Base-by-base conservation (phyloP, 2,113 vertebrate genomes). In the Vanacampus margaritifer region DNA sequence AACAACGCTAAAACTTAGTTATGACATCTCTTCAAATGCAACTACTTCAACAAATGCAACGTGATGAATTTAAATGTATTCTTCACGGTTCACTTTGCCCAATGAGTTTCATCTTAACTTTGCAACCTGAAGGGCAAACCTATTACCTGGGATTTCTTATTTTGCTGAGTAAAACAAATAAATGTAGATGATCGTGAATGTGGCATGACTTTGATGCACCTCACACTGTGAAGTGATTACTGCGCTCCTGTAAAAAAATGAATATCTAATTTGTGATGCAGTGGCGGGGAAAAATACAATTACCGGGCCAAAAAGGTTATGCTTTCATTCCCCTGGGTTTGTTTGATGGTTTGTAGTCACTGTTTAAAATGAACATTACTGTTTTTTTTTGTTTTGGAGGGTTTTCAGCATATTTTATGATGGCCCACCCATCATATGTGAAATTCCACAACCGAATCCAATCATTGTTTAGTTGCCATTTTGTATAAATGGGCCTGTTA, bases 131-230 rank as follows among this genome's bases (percentile, higher is more conserved):
- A 67, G 54, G 58, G 62, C 51, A 71, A 57, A 68, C 61, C 50
- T 28, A 28, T 73, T 72, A 78, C 67, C 50, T 35, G 59, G 74
- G 39, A 26, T 60, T 5, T 45, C 50, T 69, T 71, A 73, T 61
- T 80, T 79, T 66, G 72, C 48, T 83, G 51, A 36, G 59, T 69
- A 68, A 82, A 80, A 78, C 70, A 82, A n/a, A n/a, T 32, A 32
- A 80, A 84, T 74, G 59, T 51, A 43, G 48, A 66, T 64, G 57
- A 69, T 28, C 45, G 46, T 48, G 68, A 61, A 37, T 28, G 45
- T 71, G 79, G 69, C 71, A 68, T 41, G 62, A 24, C 77, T 80
- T 36, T 82, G 53, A 77, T 70, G 35, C 0, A 45, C 35, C 65
- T 69, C 48, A 75, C 12, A 57, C 5, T 71, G 59, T 66, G 46